A percentile compares a stretch with the other conserved stretches of the same genome.
phyloP scores from a whole-genome alignment of 2,888 invertebrate species.

The Cosmia pyralina region DNA sequence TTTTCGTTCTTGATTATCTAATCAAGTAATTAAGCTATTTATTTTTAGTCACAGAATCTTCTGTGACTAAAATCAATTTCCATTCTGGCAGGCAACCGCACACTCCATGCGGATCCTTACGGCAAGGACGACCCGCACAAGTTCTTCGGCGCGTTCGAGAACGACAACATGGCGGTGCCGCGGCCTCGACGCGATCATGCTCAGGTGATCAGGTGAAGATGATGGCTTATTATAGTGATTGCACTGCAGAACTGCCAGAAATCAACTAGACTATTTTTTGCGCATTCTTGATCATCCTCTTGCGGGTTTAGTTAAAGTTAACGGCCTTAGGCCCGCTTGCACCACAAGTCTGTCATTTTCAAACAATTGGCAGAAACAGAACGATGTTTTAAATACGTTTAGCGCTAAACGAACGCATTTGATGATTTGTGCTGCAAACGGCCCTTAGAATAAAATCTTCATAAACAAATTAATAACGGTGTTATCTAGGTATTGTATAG shows the following conservation, averaged over 20 bases:
- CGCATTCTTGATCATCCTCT: neutral
- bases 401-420: too few relatives aligned
- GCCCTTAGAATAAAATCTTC: neutral
- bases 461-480: neutral
- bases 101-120: conserved; percentile 84
- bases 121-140: conserved; percentile 74
- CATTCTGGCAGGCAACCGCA: conserved; percentile 76
- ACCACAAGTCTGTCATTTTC: too few relatives aligned
- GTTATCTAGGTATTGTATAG: neutral
- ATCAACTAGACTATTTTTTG: neutral
- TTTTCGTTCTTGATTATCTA: too few relatives aligned
- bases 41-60: too few relatives aligned
- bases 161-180: conserved; percentile 75
- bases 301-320: neutral
- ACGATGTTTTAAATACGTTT: too few relatives aligned
- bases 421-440: too few relatives aligned
- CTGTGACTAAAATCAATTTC: too few relatives aligned
- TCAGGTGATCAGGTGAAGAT: conserved; percentile 88
- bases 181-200: conserved; percentile 79
- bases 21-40: too few relatives aligned
- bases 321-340: too few relatives aligned
- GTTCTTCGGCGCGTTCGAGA: conserved; percentile 78
- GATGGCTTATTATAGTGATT: conserved; percentile 58
- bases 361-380: too few relatives aligned
- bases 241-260: conserved; percentile 16